Conservation (phyloP, 2,888 invertebrate species). For the Linyphia triangularis region DNA sequence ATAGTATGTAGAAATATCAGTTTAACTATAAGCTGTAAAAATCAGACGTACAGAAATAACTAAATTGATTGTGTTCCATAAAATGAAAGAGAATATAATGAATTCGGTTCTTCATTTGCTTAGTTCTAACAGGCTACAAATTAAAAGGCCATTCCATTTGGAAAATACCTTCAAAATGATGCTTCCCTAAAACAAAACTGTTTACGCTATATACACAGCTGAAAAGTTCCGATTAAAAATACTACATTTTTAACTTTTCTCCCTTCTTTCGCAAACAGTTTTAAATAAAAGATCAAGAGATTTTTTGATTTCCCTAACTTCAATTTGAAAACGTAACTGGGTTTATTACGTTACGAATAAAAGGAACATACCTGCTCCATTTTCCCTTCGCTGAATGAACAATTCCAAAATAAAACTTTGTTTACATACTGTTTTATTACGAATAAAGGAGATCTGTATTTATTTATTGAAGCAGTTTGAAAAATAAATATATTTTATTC, state of each 20-base stretch:
- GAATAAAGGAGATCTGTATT: neutral
- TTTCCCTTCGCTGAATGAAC: neutral
- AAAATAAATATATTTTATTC: neutral
- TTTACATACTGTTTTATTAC: neutral
- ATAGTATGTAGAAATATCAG: too few relatives aligned
- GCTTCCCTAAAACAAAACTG: neutral
- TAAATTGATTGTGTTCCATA: too few relatives aligned
- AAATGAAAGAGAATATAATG: too few relatives aligned
- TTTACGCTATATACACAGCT: neutral
- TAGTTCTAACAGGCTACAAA: too few relatives aligned
- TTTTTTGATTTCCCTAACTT: neutral
- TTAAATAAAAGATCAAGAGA: neutral
- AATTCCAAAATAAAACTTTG: neutral
- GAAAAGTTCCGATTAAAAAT: neutral
- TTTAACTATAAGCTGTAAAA: too few relatives aligned
- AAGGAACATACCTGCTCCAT: neutral
- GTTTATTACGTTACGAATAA: constrained; percentile 3
- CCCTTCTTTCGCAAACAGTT: neutral
- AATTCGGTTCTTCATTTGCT: too few relatives aligned
- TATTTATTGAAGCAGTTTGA: neutral
- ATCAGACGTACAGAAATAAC: too few relatives aligned
- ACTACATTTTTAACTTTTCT: neutral
- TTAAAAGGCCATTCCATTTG: too few relatives aligned
- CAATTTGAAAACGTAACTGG: neutral
- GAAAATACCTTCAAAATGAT: too few relatives aligned